These are phyloP conservation scores for Spheniscus humboldti DNA, from an alignment of 2,797 vertebrate species.

Conservation along the genomic window DNA sequence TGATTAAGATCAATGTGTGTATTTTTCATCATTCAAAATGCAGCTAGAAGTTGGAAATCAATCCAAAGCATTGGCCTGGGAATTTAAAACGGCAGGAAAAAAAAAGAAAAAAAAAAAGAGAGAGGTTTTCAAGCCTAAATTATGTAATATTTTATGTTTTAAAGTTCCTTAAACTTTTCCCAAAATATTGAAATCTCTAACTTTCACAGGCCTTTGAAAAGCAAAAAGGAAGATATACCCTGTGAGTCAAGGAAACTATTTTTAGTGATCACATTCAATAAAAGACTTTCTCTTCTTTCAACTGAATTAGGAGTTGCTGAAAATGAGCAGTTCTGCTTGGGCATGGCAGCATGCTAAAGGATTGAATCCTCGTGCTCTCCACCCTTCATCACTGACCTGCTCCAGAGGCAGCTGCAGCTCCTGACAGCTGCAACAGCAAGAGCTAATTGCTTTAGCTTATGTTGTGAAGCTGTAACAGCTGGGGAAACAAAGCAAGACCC, in stretches of 20 bases:
- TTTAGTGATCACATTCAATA: background rate
- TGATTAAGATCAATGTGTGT: background rate
- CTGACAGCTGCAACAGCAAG: background rate
- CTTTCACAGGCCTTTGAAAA: background rate
- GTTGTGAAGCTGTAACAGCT: too few species aligned
- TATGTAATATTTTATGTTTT: background rate
- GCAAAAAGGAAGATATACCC: background rate
- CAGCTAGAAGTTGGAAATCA: background rate
- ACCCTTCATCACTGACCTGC: background rate
- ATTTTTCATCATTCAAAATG: background rate
- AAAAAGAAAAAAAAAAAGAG: too few species aligned
- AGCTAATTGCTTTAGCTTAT: background rate
- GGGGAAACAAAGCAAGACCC: background rate
- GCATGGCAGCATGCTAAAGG: background rate
- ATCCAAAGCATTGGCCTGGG: background rate
- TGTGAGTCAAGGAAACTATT: background rate
- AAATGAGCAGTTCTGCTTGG: background rate
- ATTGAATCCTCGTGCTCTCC: background rate
- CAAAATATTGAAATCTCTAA: background rate
- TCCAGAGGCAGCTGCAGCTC: background rate
- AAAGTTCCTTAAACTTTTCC: background rate
- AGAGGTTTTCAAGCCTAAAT: background rate
- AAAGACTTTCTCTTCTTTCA: background rate
- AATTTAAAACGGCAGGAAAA: background rate
- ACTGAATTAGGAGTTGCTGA: background rate